Base-by-base conservation (phyloP, 2,888 invertebrate species). In the Zaprionus bogoriensis region DNA sequence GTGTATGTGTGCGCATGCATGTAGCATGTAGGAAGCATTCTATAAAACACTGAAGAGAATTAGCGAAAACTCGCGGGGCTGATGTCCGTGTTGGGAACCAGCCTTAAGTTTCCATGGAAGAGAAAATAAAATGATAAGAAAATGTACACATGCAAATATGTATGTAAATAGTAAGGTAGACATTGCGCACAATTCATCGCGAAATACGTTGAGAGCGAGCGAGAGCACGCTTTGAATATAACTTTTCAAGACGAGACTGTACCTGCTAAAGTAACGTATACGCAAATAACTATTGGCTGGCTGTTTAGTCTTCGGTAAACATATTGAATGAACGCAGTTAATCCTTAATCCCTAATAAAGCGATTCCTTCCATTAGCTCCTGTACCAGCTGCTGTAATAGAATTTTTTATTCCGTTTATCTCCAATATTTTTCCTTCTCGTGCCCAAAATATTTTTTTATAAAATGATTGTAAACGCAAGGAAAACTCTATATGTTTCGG, bases 41-140 rank as follows among this genome's bases (percentile, higher is more conserved):
- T 38, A 41, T 45, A 46, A 32, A 17, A n/a, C 14, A 61, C 32
- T 55, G 51, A 54, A 28, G 25, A 42, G 55, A 71, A 72, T 76
- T 23, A 72, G 77, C 53, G 53, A 76, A 76, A 72, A 53, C 25
- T 66, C 86, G 77, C 77, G 48, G 30, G 54, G 44, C 61, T 73
- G 67, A n/a, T 50, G 67, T 65, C 45, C 52, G 47, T 52, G 46
- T 46, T 28, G 32, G 22, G 17, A 20, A 14, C 38, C 32, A 17
- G n/a, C n/a, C 32, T 7, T 17, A 36, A 9, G 17, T 9, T 5
- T 14, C 32, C 14, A 36, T 14, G 3, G 17, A 36, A 17, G 32
- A 10, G 4, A 7, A n/a, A 36, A 17, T 2, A n/a, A 36, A 32
- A 32, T 3, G 14, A 32, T 12, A 32, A 36, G 32, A 36, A 36